Evolutionary conservation across 2,113 vertebrate genomes (phyloP), one percentile per base, ranked within the genome.

Genomic region (Perca fluviatilis): DNA sequence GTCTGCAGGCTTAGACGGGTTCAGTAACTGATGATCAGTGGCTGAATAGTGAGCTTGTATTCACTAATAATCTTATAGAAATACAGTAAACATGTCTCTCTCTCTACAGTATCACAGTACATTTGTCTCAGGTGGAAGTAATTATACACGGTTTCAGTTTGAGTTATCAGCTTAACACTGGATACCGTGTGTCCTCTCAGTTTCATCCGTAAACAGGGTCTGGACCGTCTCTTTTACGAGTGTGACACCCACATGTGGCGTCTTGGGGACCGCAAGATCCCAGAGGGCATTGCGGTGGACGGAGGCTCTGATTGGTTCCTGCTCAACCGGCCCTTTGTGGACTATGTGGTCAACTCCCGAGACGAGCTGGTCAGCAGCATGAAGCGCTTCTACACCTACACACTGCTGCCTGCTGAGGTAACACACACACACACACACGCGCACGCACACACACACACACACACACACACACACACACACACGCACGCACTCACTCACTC

Each of bases 161-260:
- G 27, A 33, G 58, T 63, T 21, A 63, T 13, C 61, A n/a, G 33
- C 23, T 50, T 8, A 76, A 15, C 49, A 0, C 40, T 18, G 50
- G 23, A 18, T 19, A 3, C 10, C 18, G 1, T 18, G 11, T 77
- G 9, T 64, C 23, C 63, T 67, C 57, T 79, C 86, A 99, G 98
- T 23, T 99, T 99, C 88, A 99, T 99, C 90, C 95, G 98, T 9
- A 99, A 99, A 23, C 98, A 99, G 77, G 98, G 98, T 12, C 94
- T 99, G 89, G 98, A 99, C 82, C 94, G 98, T 18, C 97, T 99
- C 15, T 99, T 99, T 95, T 96, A 96, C 64, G 98, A 99, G 91
- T 99, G 98, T 0, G 98, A 99, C 6, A 97, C 97, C 0, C 98
- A 99, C 94, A 99, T 99, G 98, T 99, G 98, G 98, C 97, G 98